Evolutionary conservation across 2,888 invertebrate species (phyloP).

Genomic region (Brenthis daphne): DNA sequence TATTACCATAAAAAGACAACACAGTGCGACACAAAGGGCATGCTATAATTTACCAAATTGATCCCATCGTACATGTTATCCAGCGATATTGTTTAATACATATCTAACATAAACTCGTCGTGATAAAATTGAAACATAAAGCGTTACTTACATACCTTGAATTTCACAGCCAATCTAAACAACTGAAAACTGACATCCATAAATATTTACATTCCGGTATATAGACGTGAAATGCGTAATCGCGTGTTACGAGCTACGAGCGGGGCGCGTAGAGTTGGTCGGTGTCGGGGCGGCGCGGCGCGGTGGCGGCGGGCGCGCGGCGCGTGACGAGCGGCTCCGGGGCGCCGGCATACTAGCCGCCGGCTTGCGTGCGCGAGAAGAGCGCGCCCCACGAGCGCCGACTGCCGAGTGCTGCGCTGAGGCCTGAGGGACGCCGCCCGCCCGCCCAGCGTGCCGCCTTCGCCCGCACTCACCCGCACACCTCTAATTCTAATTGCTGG

Average conservation of each 20-base stretch:
- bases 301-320: slow-evolving; percentile 60
- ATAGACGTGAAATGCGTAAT: slow-evolving; percentile 68
- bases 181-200: slow-evolving; percentile 82
- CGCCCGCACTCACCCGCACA: slow-evolving; percentile 49
- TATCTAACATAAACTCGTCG: slow-evolving; percentile 56
- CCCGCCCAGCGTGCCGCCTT: slow-evolving; percentile 42
- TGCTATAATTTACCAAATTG: slow-evolving; percentile 62
- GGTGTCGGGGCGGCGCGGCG: slow-evolving; percentile 50
- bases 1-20: slow-evolving; percentile 60
- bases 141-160: slow-evolving; percentile 78
- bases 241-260: slow-evolving; percentile 63
- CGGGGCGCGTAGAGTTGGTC: slow-evolving; percentile 51
- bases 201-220: slow-evolving; percentile 80
- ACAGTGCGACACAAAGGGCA: slow-evolving; percentile 70
- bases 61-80: slow-evolving; percentile 35
- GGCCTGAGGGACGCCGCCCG: slow-evolving; percentile 48
- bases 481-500: slow-evolving; percentile 74
- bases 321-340: slow-evolving; percentile 65
- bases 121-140: slow-evolving; percentile 67
- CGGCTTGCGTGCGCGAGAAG: slow-evolving; percentile 45
- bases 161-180: slow-evolving; percentile 82
- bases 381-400: slow-evolving; percentile 54
- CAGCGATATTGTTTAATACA: slow-evolving; percentile 45
- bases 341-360: slow-evolving; percentile 72
- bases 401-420: slow-evolving; percentile 50